Evolutionary conservation across 2,888 invertebrate genomes (phyloP).

Genomic region (Thymelicus acteon): DNA sequence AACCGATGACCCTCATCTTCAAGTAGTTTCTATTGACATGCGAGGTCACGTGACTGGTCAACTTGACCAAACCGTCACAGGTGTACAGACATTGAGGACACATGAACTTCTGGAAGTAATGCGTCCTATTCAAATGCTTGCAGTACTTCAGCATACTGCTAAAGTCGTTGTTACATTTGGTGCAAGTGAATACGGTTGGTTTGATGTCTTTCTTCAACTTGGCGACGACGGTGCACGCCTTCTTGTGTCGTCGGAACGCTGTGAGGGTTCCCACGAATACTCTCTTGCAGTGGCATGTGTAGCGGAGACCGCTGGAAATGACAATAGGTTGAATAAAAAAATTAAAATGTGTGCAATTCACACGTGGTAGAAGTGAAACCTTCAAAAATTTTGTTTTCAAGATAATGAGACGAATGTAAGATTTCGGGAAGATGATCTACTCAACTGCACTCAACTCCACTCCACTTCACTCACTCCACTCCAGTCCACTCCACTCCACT

Average conservation of each 20-base stretch:
- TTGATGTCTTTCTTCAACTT: background rate
- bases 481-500: too few species aligned
- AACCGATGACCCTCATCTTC: conserved; percentile 34
- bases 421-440: too few species aligned
- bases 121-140: background rate
- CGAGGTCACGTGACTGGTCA: conserved; percentile 43
- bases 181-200: background rate
- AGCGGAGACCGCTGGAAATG: background rate
- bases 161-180: background rate
- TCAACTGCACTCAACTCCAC: too few species aligned
- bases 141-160: background rate
- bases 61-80: fast-evolving
- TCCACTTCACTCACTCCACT: too few species aligned
- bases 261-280: background rate
- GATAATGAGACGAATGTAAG: too few species aligned
- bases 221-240: background rate
- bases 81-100: conserved; percentile 53
- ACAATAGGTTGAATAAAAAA: too few species aligned
- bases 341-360: too few species aligned
- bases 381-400: too few species aligned
- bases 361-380: too few species aligned
- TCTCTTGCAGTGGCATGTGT: background rate
- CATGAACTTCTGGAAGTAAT: background rate
- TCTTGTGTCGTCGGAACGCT: background rate
- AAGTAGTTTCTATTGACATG: conserved; percentile 50